Evolutionary conservation across 2,797 vertebrate genomes (phyloP).

Genomic region (Oreochromis mossambicus): DNA sequence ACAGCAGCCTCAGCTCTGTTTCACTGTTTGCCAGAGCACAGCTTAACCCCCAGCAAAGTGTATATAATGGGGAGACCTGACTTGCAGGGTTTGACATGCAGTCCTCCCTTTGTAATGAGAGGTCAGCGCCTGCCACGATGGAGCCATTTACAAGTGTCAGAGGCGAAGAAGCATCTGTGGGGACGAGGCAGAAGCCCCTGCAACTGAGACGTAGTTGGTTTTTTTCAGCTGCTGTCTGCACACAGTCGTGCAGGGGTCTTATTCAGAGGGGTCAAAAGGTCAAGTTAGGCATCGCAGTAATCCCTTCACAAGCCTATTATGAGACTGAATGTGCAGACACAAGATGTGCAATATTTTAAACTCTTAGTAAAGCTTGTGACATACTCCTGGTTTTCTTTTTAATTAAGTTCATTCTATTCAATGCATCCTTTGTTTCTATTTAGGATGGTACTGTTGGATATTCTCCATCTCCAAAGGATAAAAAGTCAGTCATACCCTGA

Average conservation of each 20-base stretch:
- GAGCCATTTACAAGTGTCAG: slow-evolving; percentile 60
- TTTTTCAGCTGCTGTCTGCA: slow-evolving; percentile 33
- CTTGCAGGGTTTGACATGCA: slow-evolving; percentile 43
- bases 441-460: not conserved
- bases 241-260: slow-evolving; percentile 29
- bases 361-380: slow-evolving; percentile 23
- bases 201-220: slow-evolving; percentile 27
- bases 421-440: not conserved
- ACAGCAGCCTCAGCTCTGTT: slow-evolving; percentile 33
- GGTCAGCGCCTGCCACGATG: slow-evolving; percentile 43
- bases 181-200: slow-evolving; percentile 31
- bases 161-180: slow-evolving; percentile 49
- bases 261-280: slow-evolving; percentile 55
- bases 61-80: slow-evolving; percentile 35
- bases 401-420: not conserved
- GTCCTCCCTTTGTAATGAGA: slow-evolving; percentile 46
- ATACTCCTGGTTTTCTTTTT: not conserved
- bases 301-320: slow-evolving; percentile 68
- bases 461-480: not conserved
- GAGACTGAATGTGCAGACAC: slow-evolving; percentile 52
- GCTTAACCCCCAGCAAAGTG: slow-evolving; percentile 43
- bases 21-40: slow-evolving; percentile 22
- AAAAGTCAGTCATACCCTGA: not conserved
- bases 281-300: slow-evolving; percentile 63
- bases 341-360: slow-evolving; percentile 34